phyloP scores from a whole-genome alignment of 2,113 vertebrate species.

The Sinocyclocheilus grahami region DNA sequence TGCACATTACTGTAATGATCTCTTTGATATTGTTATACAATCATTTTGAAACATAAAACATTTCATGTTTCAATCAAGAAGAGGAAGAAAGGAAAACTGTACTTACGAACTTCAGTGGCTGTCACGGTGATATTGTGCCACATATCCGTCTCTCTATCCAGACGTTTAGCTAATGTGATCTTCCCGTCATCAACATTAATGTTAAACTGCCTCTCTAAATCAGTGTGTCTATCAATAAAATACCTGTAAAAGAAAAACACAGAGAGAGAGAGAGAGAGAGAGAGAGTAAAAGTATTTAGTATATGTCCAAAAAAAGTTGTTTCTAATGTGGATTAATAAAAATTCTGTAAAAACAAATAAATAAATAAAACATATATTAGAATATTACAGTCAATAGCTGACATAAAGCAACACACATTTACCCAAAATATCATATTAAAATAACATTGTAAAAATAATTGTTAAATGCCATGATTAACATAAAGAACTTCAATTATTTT shows the following conservation, averaged over 20 bases:
- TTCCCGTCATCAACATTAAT: constrained; percentile 94
- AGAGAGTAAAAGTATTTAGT: not conserved
- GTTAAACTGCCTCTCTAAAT: constrained; percentile 98
- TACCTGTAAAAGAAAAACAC: constrained; percentile 81
- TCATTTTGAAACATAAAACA: not conserved
- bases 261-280: constrained; percentile 32
- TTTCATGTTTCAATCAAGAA: not conserved
- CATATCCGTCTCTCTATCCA: constrained; percentile 90
- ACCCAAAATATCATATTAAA: no score
- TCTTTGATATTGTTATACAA: not conserved
- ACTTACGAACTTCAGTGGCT: constrained; percentile 96
- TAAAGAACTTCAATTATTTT: no score
- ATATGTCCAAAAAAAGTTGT: not conserved
- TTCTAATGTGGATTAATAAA: not conserved
- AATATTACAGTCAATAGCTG: no score
- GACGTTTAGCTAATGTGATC: constrained; percentile 91
- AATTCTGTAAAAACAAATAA: no score
- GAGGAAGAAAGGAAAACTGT: constrained; percentile 5
- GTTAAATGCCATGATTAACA: no score
- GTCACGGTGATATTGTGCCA: constrained; percentile 99
- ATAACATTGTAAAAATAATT: no score
- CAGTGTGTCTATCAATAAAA: constrained; percentile 97
- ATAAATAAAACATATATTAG: no score
- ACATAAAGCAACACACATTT: no score
- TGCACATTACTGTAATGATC: not conserved